A percentile compares a stretch with the other conserved stretches of the same genome.
These are phyloP conservation scores for Colletes latitarsis DNA, from an alignment of 1,140 invertebrate species.

Conservation along the genomic window DNA sequence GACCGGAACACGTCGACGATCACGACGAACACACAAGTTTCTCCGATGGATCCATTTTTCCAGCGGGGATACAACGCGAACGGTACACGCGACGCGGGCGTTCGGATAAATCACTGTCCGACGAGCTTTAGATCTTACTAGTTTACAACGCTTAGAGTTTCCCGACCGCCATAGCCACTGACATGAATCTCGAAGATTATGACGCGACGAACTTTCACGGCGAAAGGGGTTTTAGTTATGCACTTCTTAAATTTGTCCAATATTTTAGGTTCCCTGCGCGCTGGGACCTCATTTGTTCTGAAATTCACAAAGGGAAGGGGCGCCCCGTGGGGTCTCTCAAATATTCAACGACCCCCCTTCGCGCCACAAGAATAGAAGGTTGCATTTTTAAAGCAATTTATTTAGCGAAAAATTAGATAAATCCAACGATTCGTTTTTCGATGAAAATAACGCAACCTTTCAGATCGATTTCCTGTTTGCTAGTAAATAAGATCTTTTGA, in stretches of 20 bases:
- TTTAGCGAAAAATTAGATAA: no score
- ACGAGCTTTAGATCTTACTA: background rate
- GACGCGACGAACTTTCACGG: background rate
- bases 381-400: no score
- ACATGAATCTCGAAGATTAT: slow-evolving; percentile 39
- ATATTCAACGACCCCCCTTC: slow-evolving; percentile 5
- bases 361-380: no score
- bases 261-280: slow-evolving; percentile 3
- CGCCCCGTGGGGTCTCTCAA: background rate
- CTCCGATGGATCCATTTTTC: no score
- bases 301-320: background rate
- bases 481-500: no score
- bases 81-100: background rate
- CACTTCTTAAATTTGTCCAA: slow-evolving; percentile 17
- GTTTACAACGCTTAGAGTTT: background rate
- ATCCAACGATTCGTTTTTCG: no score
- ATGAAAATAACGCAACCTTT: no score
- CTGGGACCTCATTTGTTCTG: slow-evolving; percentile 5
- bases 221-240: slow-evolving; percentile 31
- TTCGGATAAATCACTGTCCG: background rate
- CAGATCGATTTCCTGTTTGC: no score
- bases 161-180: background rate
- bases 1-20: background rate
- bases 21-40: background rate
- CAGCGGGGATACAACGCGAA: background rate